Percentiles rank a stretch among this genome's conserved stretches.
phyloP scores from a whole-genome alignment of 1,140 invertebrate genomes.

The Radopholus similis region DNA sequence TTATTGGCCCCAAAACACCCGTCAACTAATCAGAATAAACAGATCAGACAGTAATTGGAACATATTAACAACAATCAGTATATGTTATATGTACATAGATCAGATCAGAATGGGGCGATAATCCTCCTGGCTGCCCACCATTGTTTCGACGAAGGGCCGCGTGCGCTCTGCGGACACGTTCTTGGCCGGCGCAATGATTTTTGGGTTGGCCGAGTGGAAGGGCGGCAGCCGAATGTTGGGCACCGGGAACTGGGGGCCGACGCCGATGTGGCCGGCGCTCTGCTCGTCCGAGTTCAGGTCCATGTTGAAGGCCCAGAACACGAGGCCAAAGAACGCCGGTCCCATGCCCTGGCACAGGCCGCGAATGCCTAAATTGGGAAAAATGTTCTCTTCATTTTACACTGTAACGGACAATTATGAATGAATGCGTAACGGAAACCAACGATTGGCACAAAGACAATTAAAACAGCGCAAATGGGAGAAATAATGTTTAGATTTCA shows the following conservation, averaged over 20 bases:
- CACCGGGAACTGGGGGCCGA: slow-evolving; percentile 54
- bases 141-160: background rate
- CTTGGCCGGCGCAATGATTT: slow-evolving; percentile 50
- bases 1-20: background rate
- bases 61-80: no score
- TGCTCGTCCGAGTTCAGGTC: slow-evolving; percentile 68
- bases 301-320: slow-evolving; percentile 97
- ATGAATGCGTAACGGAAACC: no score
- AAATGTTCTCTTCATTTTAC: background rate
- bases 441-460: no score
- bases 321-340: slow-evolving; percentile 91
- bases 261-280: slow-evolving; percentile 46
- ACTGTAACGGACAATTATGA: background rate
- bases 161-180: slow-evolving; percentile 27
- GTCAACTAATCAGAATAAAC: no score
- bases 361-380: slow-evolving; percentile 13
- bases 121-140: no score
- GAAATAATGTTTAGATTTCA: no score
- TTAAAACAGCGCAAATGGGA: background rate
- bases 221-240: slow-evolving; percentile 49
- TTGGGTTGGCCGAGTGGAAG: slow-evolving; percentile 19
- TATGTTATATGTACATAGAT: no score
- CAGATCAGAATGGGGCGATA: no score
- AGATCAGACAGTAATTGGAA: no score
- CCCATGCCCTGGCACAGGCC: slow-evolving; percentile 69